Base-by-base conservation (phyloP, 2,797 vertebrate genomes). In the Zalophus californianus region DNA sequence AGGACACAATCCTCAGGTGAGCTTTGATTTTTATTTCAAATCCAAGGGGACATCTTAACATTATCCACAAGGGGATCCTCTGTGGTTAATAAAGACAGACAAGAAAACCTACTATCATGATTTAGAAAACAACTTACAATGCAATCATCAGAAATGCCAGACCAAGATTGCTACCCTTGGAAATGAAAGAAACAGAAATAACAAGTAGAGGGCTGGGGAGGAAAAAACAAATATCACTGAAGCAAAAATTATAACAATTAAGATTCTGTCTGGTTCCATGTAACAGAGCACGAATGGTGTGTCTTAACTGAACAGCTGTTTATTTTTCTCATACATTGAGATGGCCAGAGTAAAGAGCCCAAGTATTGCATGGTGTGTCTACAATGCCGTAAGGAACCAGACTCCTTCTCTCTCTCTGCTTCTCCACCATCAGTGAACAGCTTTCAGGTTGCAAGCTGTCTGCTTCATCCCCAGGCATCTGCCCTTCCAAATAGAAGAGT, bases 171-270 rank as follows among this genome's bases (percentile, higher is more conserved):
- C 9, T 68, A 72, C 35, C 20, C 79, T 82, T 56, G 41, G 13
- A 93, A 96, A 90, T 78, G 5, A 90, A 95, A 90, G 14, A 82
- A 83, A 87, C 88, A 18, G 27, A 87, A 84, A 54, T 41, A 44
- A 6, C 3, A 62, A 79, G 13, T 41, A 50, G 23, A 83, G 18
- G 8, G 41, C 23, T 75, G 21, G 56, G 5, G 18, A 44, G 68
- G 4, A 1, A 66, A 90, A 83, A 70, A 62, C 38, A 41, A 52
- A 73, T 70, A 48, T 25, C 23, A n/a, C 3, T 25, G 2, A 88
- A 85, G 4, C 9, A 80, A 91, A 82, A 62, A 75, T 84, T 27
- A 52, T 83, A 72, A 72, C 11, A 16, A 50, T 87, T 72, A 27
- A n/a, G 3, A 72, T 38, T 92, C 16, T 85, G 6, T 66, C 84